Evolutionary conservation across 1,140 invertebrate genomes (phyloP).

Genomic region (Macrosteles quadrilineatus): DNA sequence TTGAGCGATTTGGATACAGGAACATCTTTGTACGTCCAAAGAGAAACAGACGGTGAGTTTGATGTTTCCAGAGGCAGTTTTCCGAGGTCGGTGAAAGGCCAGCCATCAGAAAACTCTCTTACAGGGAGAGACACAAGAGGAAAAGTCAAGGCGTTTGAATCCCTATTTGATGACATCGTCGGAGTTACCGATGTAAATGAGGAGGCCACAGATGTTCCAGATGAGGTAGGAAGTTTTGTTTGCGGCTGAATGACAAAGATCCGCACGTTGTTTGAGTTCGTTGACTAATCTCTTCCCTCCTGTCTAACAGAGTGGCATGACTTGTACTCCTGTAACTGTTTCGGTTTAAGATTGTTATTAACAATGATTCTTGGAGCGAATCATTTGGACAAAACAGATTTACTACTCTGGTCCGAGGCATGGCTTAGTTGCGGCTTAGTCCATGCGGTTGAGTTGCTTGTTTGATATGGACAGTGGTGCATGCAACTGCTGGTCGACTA

Average conservation of each 20-base stretch:
- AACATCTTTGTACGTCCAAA: slow-evolving; percentile 22
- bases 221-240: slow-evolving; percentile 19
- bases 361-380: slow-evolving; percentile 28
- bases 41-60: slow-evolving; percentile 14
- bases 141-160: slow-evolving; percentile 16
- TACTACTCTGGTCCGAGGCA: slow-evolving; percentile 14
- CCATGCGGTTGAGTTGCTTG: slow-evolving; percentile 13
- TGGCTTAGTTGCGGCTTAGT: neutral
- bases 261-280: slow-evolving; percentile 2
- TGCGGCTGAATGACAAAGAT: slow-evolving; percentile 7
- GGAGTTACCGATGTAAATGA: slow-evolving; percentile 6
- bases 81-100: neutral
- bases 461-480: slow-evolving; percentile 27
- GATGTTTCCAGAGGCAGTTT: neutral
- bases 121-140: neutral
- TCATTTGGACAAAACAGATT: slow-evolving; percentile 19
- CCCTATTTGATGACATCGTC: slow-evolving; percentile 8
- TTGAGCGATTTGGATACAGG: slow-evolving; percentile 19
- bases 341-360: slow-evolving; percentile 8
- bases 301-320: slow-evolving; percentile 29
- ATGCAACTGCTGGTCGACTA: slow-evolving; percentile 21
- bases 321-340: neutral
- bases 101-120: neutral
- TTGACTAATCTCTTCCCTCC: slow-evolving; percentile 20
- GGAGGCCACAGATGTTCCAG: neutral